Base-by-base conservation (phyloP, 2,113 vertebrate genomes). In the Brachirus orientalis region DNA sequence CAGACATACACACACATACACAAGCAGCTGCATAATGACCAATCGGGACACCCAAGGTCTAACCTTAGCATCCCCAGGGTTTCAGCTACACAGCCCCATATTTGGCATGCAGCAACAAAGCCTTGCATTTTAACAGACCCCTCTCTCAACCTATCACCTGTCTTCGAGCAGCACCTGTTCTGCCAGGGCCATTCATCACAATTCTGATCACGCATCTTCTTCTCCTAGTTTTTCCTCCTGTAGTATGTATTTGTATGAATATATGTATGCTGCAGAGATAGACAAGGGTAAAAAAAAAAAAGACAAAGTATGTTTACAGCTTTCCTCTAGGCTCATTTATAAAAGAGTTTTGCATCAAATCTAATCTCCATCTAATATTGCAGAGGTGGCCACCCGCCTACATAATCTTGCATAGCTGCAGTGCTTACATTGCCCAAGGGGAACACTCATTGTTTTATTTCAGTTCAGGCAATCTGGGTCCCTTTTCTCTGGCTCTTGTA, bases 321-420 rank as follows among this genome's bases (percentile, higher is more conserved):
- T 63, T 68, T 88, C 72, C 86, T 88, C 81, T 81, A 69, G 85
- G 74, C 67, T 77, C 54, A 28, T 83, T 88, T 90, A 80, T 89
- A 88, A 88, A 65, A 43, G 73, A 73, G 73, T 88, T 85, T 84
- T 61, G 45, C 62, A 45, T 88, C 72, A 54, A 80, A 90, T 88
- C 75, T 83, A 80, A 90, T 90, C 86, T 91, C 75, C 72, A 86
- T 90, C 85, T 88, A 85, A 87, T 84, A 82, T 76, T 73, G 66
- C 68, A 52, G 43, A 44, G 62, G 73, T 85, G 79, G 80, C 76
- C 19, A 10, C 53, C 71, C 48, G 41, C 83, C 79, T 78, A 82
- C 86, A 80, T 87, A 79, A 87, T 82, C 57, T 79, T 65, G 64
- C 75, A 69, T 72, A 55, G 68, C 71, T 71, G 55, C 64, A 56